Evolutionary conservation across 2,888 invertebrate genomes (phyloP).

Genomic region (Agapostemon virescens): DNA sequence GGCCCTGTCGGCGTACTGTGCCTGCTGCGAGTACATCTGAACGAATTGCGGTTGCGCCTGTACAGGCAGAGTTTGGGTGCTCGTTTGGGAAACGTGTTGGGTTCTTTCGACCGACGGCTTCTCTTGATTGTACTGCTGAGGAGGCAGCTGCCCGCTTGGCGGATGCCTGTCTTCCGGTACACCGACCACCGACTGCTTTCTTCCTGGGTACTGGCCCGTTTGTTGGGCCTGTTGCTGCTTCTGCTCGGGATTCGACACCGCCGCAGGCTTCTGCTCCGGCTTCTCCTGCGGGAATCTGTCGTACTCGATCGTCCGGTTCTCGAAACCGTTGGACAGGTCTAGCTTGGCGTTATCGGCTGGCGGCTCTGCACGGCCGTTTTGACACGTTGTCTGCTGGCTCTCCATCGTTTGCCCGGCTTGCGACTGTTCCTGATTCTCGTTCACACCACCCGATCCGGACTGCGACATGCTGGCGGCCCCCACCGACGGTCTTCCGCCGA

Average conservation of each 20-base stretch:
- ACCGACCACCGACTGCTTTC: constrained; percentile 69
- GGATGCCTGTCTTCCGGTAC: constrained; percentile 74
- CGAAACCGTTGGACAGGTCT: constrained; percentile 76
- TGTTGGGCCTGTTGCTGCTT: constrained; percentile 56
- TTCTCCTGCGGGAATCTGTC: constrained; percentile 69
- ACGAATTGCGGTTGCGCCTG: constrained; percentile 76
- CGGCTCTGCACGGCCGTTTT: constrained; percentile 72
- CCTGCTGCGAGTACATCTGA: constrained; percentile 72
- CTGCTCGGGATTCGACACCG: constrained; percentile 42
- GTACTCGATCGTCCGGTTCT: constrained; percentile 73
- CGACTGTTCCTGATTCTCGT: constrained; percentile 66
- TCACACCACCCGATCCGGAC: constrained; percentile 72
- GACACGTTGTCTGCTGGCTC: constrained; percentile 68
- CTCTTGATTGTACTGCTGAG: constrained; percentile 72
- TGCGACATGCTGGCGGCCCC: constrained; percentile 78
- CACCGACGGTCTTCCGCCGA: constrained; percentile 80
- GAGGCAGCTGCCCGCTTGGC: constrained; percentile 69
- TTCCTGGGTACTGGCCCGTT: constrained; percentile 61
- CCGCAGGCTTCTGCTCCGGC: constrained; percentile 50
- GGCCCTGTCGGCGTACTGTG: constrained; percentile 73
- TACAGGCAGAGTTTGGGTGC: constrained; percentile 75
- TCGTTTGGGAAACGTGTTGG: constrained; percentile 75
- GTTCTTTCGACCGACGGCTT: constrained; percentile 68
- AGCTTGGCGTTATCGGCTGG: constrained; percentile 62
- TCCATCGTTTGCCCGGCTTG: constrained; percentile 68